Evolutionary conservation across 2,113 vertebrate species (phyloP).

Genomic region (Bettongia penicillata): DNA sequence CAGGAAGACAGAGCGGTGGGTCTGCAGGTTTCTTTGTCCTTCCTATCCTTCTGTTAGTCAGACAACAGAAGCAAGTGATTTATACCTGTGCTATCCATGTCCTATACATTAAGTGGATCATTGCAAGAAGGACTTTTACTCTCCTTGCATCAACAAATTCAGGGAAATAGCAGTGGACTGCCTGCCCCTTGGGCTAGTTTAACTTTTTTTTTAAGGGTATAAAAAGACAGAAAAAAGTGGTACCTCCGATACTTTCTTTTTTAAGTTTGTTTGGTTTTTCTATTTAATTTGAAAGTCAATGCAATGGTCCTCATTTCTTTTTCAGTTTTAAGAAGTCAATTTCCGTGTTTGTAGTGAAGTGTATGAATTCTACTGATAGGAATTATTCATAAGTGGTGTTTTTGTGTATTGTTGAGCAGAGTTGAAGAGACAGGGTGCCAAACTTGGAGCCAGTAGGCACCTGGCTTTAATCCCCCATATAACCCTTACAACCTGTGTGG

Average conservation of each 20-base stretch:
- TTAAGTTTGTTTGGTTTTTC: accelerated
- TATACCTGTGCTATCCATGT: background rate
- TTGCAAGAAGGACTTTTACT: background rate
- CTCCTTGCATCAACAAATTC: conserved; percentile 8
- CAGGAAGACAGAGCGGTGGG: accelerated
- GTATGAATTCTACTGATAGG: background rate
- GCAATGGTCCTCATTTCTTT: background rate
- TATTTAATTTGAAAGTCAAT: background rate
- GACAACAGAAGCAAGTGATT: background rate
- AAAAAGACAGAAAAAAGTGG: conserved; percentile 2
- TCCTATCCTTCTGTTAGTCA: accelerated
- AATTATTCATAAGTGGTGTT: background rate
- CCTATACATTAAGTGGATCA: background rate
- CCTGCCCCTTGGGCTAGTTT: background rate
- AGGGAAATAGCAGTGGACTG: background rate
- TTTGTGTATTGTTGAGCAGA: background rate
- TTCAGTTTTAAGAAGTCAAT: background rate
- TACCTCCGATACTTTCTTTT: background rate
- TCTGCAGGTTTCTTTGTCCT: accelerated
- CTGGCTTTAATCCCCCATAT: background rate
- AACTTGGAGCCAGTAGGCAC: background rate
- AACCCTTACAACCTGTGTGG: background rate
- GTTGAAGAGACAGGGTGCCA: background rate
- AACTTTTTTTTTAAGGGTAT: conserved; percentile 21
- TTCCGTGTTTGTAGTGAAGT: background rate